Base-by-base conservation (phyloP, 2,113 vertebrate species). In the Lepisosteus oculatus region DNA sequence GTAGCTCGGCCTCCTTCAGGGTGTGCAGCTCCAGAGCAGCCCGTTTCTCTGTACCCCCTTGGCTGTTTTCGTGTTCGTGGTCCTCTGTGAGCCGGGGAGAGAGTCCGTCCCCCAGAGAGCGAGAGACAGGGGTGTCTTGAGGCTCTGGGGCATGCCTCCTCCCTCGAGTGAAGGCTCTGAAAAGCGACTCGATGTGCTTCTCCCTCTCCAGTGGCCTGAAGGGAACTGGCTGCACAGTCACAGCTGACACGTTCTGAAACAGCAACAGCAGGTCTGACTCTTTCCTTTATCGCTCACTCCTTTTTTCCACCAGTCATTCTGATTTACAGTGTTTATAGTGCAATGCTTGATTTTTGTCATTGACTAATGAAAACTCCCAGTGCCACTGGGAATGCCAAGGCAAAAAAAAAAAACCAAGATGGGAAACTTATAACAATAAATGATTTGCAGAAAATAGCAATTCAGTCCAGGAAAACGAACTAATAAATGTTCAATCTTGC, bases 151-250 rank as follows among this genome's bases (percentile, higher is more conserved):
- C 70, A 9, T 76, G 66, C 5, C 74, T 78, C 47, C 79, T 77
- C 51, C 61, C 70, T 14, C 72, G 76, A 17, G 80, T 79, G 70
- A 87, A 82, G 65, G 81, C 77, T 66, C 77, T 85, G 70, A 89
- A 82, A 14, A 85, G 77, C 73, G 78, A 81, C 71, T 90, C 83
- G 66, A 94, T 91, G 73, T 93, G 93, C 64, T 85, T 90, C 74
- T 94, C 93, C 71, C 93, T 84, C 68, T 87, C 81, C 71, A 93
- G 86, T 12, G 54, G 73, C 9, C 85, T 84, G 12, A 88, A 87
- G 3, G 93, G 88, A 69, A 83, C 74, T 29, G 91, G 90, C 78
- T 93, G 93, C 51, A 72, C 77, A 12, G 81, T 88, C 66, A 93
- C 82, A 0, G 80, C 81, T 12, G 91, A 81, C 90, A 92, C 92